These are phyloP conservation scores for Forficula auricularia DNA, from an alignment of 1,140 invertebrate species.

Conservation along the genomic window DNA sequence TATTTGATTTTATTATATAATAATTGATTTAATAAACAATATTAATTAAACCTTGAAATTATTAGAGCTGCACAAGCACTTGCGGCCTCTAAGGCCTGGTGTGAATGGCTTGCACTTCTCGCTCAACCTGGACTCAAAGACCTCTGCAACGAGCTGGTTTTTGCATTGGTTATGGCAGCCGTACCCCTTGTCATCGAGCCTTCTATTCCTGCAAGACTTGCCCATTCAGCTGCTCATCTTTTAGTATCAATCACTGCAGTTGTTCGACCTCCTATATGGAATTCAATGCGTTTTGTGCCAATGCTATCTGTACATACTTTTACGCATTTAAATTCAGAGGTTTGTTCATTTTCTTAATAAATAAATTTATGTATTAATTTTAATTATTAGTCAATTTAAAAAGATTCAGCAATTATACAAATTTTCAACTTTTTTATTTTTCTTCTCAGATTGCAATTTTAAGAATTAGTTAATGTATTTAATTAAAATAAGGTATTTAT, in stretches of 20 bases:
- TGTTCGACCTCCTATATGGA: slow-evolving; percentile 35
- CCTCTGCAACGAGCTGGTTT: slow-evolving; percentile 4
- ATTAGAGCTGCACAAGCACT: slow-evolving; percentile 47
- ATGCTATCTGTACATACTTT: slow-evolving; percentile 27
- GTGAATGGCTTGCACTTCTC: slow-evolving; percentile 34
- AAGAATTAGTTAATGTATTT: no score
- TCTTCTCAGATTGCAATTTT: no score
- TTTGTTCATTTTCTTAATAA: no score
- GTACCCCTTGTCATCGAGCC: slow-evolving; percentile 14
- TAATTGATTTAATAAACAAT: neutral
- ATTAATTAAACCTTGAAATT: slow-evolving; percentile 1
- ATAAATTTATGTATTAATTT: slow-evolving; percentile 6
- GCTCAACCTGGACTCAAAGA: slow-evolving; percentile 2
- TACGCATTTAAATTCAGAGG: slow-evolving; percentile 27
- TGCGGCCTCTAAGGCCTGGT: slow-evolving; percentile 46
- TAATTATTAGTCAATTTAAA: neutral
- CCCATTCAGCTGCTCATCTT: slow-evolving; percentile 39
- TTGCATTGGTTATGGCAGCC: slow-evolving; percentile 10
- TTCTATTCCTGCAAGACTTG: slow-evolving; percentile 31
- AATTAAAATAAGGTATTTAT: no score
- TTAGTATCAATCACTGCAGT: slow-evolving; percentile 36
- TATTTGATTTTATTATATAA: no score
- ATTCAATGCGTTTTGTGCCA: slow-evolving; percentile 28
- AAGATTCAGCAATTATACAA: neutral
- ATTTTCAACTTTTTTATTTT: no score